phyloP scores from a whole-genome alignment of 2,888 invertebrate species.

The Macroteleia sp. region DNA sequence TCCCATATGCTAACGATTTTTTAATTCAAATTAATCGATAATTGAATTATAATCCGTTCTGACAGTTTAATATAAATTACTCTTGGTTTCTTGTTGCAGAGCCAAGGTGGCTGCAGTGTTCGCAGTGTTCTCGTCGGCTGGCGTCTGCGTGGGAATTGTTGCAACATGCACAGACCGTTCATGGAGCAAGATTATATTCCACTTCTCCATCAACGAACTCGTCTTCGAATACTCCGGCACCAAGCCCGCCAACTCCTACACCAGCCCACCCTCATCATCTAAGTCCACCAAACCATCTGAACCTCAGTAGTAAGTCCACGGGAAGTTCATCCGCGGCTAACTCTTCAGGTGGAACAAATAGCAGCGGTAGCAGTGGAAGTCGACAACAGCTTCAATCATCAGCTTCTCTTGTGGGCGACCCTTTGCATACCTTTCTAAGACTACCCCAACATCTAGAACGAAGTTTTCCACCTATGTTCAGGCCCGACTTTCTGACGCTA shows the following conservation, averaged over 20 bases:
- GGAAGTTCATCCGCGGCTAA: conserved; percentile 83
- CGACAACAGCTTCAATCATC: conserved; percentile 79
- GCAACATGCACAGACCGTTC: conserved; percentile 97
- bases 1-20: conserved; percentile 6
- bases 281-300: conserved; percentile 82
- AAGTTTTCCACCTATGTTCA: conserved; percentile 82
- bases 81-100: conserved; percentile 87
- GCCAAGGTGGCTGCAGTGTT: conserved; percentile 96
- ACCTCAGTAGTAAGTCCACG: conserved; percentile 82
- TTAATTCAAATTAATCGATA: conserved; percentile 32
- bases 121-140: conserved; percentile 95
- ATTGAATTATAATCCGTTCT: conserved; percentile 39
- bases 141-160: conserved; percentile 97
- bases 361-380: conserved; percentile 76
- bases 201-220: conserved; percentile 81
- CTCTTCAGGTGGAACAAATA: conserved; percentile 82
- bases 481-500: conserved; percentile 81
- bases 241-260: conserved; percentile 83
- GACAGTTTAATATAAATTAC: conserved; percentile 28
- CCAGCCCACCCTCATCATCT: conserved; percentile 80
- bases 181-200: conserved; percentile 97
- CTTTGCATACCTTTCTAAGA: conserved; percentile 81
- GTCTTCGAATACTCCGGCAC: conserved; percentile 83
- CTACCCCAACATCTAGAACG: conserved; percentile 81
- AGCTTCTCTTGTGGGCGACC: conserved; percentile 81